Percentiles rank a stretch among this genome's conserved stretches.
Evolutionary conservation across 2,888 invertebrate genomes (phyloP).

Genomic region (Sipha maydis): DNA sequence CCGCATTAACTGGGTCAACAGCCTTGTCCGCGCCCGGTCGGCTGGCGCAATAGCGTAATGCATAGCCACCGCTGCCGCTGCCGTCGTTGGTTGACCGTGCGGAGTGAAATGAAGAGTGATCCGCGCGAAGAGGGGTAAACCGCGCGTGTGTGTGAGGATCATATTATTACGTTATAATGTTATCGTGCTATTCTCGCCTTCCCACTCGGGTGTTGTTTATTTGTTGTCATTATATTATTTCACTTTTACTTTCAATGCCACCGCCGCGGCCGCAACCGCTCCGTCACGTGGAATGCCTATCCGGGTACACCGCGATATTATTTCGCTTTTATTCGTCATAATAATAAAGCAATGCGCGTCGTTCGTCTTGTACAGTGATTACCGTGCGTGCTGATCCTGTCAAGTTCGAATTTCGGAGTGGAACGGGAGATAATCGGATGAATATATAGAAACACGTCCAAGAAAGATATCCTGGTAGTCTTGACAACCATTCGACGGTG

Average conservation of each 20-base stretch:
- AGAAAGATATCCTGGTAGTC: too few relatives aligned
- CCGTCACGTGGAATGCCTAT: not conserved
- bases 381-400: not conserved
- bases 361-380: not conserved
- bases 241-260: slow-evolving; percentile 55
- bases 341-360: too few relatives aligned
- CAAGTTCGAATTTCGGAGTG: too few relatives aligned
- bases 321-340: not conserved
- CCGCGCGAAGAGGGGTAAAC: not conserved
- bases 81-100: not conserved
- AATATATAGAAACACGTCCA: too few relatives aligned
- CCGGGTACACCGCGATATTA: not conserved
- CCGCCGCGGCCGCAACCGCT: not conserved
- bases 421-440: too few relatives aligned
- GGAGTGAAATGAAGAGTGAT: slow-evolving; percentile 18
- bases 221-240: slow-evolving; percentile 11
- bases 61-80: not conserved
- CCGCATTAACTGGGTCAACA: slow-evolving; percentile 43
- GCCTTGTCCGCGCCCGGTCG: slow-evolving; percentile 1
- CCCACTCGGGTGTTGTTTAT: not conserved
- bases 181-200: not conserved
- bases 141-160: not conserved
- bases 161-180: not conserved
- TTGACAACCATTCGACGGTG: too few relatives aligned
- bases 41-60: slow-evolving; percentile 10